A percentile compares a stretch with the other conserved stretches of the same genome.
These are phyloP conservation scores for Actinemys pallida DNA, from an alignment of 2,113 vertebrate genomes.

Conservation along the genomic window DNA sequence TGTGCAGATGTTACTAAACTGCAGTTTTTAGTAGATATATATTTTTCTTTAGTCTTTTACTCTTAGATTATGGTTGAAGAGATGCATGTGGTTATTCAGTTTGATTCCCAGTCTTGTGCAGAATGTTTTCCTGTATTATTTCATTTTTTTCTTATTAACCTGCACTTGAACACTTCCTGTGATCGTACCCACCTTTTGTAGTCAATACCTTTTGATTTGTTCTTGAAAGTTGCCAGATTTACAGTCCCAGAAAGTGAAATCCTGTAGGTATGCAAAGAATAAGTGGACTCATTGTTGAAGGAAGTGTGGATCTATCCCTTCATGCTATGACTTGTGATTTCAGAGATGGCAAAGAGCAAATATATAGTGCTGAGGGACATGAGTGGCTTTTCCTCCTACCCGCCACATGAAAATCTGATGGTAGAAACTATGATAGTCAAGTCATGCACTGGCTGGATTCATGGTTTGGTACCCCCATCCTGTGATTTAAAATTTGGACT, in stretches of 20 bases:
- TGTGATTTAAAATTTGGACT: background rate
- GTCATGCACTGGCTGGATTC: background rate
- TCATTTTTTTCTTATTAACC: background rate
- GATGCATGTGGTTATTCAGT: background rate
- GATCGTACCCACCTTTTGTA: background rate
- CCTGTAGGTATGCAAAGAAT: background rate
- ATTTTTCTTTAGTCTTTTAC: background rate
- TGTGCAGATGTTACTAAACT: background rate
- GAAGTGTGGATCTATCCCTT: background rate
- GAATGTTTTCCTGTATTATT: background rate
- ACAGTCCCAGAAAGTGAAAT: background rate
- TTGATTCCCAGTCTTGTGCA: background rate
- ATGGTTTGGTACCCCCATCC: background rate
- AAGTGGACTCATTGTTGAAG: background rate
- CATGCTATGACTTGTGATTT: accelerated
- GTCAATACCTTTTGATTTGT: background rate
- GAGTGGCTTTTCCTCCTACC: background rate
- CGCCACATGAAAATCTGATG: background rate
- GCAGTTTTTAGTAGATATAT: background rate
- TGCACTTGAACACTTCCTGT: background rate
- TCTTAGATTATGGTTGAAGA: background rate
- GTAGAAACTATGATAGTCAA: background rate
- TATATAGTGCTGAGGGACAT: background rate
- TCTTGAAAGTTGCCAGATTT: background rate
- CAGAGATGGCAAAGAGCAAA: background rate